Evolutionary conservation across 2,797 vertebrate genomes (phyloP), one percentile per base, ranked within the genome.

Genomic region (Tinamus major): DNA sequence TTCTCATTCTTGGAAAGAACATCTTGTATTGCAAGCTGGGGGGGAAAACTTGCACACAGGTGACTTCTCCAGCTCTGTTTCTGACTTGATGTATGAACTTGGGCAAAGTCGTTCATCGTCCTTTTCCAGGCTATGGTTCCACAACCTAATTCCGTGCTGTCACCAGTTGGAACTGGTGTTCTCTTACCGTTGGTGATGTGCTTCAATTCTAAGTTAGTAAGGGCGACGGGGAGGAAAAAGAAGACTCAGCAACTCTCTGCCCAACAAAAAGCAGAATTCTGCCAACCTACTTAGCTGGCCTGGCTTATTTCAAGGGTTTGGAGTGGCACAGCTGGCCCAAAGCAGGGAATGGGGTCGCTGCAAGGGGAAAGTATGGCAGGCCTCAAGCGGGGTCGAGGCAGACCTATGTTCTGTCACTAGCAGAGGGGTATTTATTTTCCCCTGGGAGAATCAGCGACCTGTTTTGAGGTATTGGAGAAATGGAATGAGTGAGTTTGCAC

Each of bases 161-260:
- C 51, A 9, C 62, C 78, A 1, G 0, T 0, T 64, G 58, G 19
- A 53, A 7, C 64, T 56, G n/a, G 0, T 44, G 35, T 27, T 33
- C 9, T 70, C 37, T 35, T 39, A 48, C 13, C 23, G 27, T 4
- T 41, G 49, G 14, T 64, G 62, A 5, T 27, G 29, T 17, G 41
- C 83, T 17, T 65, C 15, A 3, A 68, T 39, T 70, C 24, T 35
- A 13, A 11, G 53, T 29, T 78, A 33, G 4, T 18, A 14, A 41
- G 16, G 48, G 20, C 9, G 21, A 21, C 4, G 48, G 48, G 68
- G 51, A 31, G 17, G 17, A 17, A 14, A 26, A 55, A 55, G 53
- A 48, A 61, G 92, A 37, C 3, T 4, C 3, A 56, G 61, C 51
- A 89, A 15, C 48, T 65, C 20, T 33, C 39, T 81, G 39, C 27